phyloP scores from a whole-genome alignment of 2,797 vertebrate genomes.

The Hapalemur alaotrensis region DNA sequence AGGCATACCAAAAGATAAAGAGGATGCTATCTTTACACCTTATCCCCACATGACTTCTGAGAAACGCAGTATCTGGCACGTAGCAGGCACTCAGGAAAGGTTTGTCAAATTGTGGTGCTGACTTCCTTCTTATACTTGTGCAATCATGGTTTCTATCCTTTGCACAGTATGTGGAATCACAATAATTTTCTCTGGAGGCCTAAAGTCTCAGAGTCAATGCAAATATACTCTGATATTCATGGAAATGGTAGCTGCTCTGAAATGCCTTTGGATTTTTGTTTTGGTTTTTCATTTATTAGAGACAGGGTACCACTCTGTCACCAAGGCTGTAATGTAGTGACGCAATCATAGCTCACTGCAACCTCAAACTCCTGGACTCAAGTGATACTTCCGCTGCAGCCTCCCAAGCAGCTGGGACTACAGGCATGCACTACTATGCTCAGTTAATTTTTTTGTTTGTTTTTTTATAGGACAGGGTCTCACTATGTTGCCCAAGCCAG shows the following conservation, averaged over 20 bases:
- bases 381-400: neutral
- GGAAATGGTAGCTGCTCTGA: neutral
- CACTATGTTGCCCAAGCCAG: neutral
- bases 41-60: neutral
- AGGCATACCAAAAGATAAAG: neutral
- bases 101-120: neutral
- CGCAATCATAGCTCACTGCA: neutral
- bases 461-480: neutral
- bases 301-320: neutral
- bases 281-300: neutral
- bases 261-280: neutral
- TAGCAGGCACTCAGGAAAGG: neutral
- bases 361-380: neutral
- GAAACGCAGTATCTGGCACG: neutral
- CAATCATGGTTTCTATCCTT: neutral
- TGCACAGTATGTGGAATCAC: neutral
- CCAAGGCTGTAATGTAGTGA: neutral
- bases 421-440: neutral
- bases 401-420: neutral
- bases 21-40: neutral
- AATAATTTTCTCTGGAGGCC: neutral
- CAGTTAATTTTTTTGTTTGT: neutral
- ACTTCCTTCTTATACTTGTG: neutral
- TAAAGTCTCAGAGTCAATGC: neutral
- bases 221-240: neutral